Conservation (phyloP, 1,140 invertebrate species). For the Eriosoma lanigerum region DNA sequence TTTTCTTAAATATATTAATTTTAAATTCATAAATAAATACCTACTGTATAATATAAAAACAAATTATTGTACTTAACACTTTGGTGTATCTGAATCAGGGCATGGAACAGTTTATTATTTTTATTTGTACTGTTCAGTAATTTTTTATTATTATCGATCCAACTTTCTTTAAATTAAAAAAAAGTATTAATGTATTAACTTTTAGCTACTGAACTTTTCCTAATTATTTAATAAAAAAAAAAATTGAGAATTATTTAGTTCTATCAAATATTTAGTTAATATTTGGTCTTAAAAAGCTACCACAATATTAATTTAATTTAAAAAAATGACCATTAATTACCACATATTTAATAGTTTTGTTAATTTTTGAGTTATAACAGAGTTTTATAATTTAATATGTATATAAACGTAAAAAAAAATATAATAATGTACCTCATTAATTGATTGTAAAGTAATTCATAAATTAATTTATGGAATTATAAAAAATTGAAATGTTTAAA, state of each 20-base stretch:
- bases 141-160: neutral
- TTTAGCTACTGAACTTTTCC: neutral
- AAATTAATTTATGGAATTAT: constrained; percentile 18
- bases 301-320: no score
- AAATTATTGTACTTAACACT: constrained; percentile 34
- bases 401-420: neutral
- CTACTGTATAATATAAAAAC: constrained; percentile 45
- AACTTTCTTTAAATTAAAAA: neutral
- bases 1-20: constrained; percentile 1
- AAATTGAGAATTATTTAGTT: no score
- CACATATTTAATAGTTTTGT: neutral
- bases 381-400: neutral
- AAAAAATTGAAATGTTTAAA: neutral
- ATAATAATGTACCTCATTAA: neutral
- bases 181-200: neutral
- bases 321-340: neutral
- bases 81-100: constrained; percentile 47
- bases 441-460: neutral
- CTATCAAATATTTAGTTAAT: neutral
- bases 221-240: neutral
- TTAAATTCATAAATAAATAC: constrained; percentile 20
- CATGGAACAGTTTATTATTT: constrained; percentile 45
- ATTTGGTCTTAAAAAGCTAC: no score
- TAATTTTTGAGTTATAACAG: neutral
- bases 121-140: constrained; percentile 29